phyloP scores from a whole-genome alignment of 2,888 invertebrate species.

The Ommatoiulus sabulosus region DNA sequence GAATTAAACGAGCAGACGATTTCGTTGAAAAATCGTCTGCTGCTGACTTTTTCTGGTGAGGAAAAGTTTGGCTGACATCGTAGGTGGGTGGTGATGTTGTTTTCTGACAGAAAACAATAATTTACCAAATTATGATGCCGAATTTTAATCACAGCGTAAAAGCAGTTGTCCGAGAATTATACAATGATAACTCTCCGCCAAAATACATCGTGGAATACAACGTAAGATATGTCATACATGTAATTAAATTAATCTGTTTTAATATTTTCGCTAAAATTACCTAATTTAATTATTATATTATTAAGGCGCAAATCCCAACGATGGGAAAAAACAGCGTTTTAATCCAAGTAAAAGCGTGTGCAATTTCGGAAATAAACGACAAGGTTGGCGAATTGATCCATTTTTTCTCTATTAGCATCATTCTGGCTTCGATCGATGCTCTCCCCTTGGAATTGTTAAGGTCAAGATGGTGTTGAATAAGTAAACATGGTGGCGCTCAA shows the following conservation, averaged over 20 bases:
- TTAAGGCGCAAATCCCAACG: conserved; percentile 63
- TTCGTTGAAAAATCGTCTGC: too few relatives aligned
- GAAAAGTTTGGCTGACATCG: too few relatives aligned
- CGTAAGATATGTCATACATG: not conserved
- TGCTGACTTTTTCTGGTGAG: too few relatives aligned
- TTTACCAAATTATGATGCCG: not conserved
- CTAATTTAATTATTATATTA: not conserved
- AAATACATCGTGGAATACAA: not conserved
- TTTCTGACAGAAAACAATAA: not conserved
- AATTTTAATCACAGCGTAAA: not conserved
- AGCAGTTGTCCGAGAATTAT: not conserved
- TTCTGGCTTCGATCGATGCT: not conserved
- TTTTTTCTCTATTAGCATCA: not conserved
- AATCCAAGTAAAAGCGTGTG: conserved; percentile 68
- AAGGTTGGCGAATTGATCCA: conserved; percentile 62
- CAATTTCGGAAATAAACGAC: conserved; percentile 64
- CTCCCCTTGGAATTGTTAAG: conserved; percentile 49
- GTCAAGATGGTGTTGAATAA: conserved; percentile 56
- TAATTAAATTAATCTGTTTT: too few relatives aligned
- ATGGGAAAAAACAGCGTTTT: conserved; percentile 66
- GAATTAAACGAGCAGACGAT: too few relatives aligned
- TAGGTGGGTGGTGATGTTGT: not conserved
- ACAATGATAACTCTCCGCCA: not conserved
- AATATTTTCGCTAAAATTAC: not conserved
- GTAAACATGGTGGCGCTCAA: not conserved